Evolutionary conservation across 1,140 invertebrate species (phyloP).

Genomic region (Cyrtorhinus lividipennis): DNA sequence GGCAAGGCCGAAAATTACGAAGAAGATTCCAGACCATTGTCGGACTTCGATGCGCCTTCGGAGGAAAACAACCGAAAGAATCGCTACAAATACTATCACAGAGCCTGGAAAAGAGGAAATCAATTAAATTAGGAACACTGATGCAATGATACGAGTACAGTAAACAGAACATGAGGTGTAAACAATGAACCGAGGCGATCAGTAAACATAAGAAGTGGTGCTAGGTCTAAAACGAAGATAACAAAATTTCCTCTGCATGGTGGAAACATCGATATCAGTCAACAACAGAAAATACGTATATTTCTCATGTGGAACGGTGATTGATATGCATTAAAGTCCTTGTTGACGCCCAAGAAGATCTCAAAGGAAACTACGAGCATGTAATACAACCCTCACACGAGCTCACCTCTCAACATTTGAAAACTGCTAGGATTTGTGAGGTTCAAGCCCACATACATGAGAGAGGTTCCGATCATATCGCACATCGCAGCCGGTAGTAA

Average conservation of each 20-base stretch:
- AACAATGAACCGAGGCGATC: too few species aligned
- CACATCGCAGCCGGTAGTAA: conserved; percentile 72
- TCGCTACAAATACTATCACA: conserved; percentile 84
- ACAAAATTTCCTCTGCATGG: too few species aligned
- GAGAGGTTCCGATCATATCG: conserved; percentile 67
- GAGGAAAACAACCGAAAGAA: conserved; percentile 80
- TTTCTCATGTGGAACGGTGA: too few species aligned
- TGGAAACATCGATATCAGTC: too few species aligned
- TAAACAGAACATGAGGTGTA: not conserved
- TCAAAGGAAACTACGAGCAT: too few species aligned
- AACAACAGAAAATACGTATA: too few species aligned
- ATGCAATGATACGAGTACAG: conserved; percentile 1
- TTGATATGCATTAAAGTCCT: too few species aligned
- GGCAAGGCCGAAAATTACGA: conserved; percentile 63
- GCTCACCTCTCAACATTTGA: conserved; percentile 82
- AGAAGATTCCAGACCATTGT: conserved; percentile 73
- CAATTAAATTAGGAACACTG: conserved; percentile 7
- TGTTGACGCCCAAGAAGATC: too few species aligned
- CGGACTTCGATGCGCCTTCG: conserved; percentile 45
- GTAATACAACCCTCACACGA: too few species aligned
- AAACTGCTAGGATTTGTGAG: conserved; percentile 89
- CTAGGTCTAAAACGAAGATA: too few species aligned
- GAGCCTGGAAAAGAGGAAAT: conserved; percentile 48
- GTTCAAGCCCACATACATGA: conserved; percentile 82
- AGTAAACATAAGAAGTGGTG: too few species aligned